A percentile compares a stretch with the other conserved stretches of the same genome.
phyloP scores from a whole-genome alignment of 2,888 invertebrate species.

The Luffia ferchaultella region DNA sequence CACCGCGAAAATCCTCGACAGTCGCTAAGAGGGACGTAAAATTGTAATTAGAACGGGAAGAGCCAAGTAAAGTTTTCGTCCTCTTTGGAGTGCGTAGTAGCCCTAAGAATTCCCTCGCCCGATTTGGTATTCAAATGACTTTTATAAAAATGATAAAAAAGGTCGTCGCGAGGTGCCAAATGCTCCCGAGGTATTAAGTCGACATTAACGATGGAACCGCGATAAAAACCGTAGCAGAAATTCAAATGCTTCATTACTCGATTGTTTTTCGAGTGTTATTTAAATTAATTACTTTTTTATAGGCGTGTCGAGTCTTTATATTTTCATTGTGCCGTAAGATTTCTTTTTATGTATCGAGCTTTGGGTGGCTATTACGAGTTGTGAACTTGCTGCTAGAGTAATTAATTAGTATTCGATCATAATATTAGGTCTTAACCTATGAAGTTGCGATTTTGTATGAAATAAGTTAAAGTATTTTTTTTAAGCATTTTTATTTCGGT shows the following conservation, averaged over 20 bases:
- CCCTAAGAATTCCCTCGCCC: background rate
- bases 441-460: too few relatives aligned
- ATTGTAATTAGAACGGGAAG: background rate
- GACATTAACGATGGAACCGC: conserved; percentile 29
- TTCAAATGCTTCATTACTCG: conserved; percentile 37
- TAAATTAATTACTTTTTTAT: conserved; percentile 55
- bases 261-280: conserved; percentile 36
- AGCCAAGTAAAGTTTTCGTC: background rate
- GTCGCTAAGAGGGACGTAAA: background rate
- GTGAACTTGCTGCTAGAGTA: too few relatives aligned
- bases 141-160: conserved; percentile 35
- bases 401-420: too few relatives aligned
- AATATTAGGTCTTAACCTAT: too few relatives aligned
- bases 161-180: conserved; percentile 32
- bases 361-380: too few relatives aligned
- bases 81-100: background rate
- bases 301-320: background rate
- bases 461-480: too few relatives aligned
- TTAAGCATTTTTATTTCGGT: too few relatives aligned
- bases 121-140: conserved; percentile 37
- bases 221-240: conserved; percentile 18
- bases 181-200: conserved; percentile 35
- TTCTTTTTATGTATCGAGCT: too few relatives aligned
- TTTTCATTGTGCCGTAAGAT: background rate
- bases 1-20: background rate